Base-by-base conservation (phyloP, 2,797 vertebrate genomes). In the Eremophila alpestris region DNA sequence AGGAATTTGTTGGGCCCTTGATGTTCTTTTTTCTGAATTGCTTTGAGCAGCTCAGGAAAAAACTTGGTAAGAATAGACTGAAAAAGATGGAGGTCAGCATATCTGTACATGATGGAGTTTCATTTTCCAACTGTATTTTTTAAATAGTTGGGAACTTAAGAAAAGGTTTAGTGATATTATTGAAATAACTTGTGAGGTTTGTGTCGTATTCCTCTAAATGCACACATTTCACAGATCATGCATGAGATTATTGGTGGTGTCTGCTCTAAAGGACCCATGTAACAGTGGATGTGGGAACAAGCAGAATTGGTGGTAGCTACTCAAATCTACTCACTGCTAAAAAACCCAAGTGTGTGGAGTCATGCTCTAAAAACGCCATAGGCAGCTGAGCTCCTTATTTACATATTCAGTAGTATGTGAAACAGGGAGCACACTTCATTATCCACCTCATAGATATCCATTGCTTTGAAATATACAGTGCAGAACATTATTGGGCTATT, bases 51-150 rank as follows among this genome's bases (percentile, higher is more conserved):
- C 20, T 67, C 19, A 52, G 20, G 73, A 34, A 27, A 89, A 29
- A 49, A 5, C 5, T 75, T 1, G 0, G 2, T n/a, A 34, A 58
- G 46, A 87, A 34, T 19, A 15, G 23, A 3, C 15, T 58, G 54
- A 41, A 18, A 56, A 67, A 56, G 8, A 5, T 13, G 11, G 38
- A 75, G 7, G 10, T 64, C 32, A 34, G 2, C n/a, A 15, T 52
- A 48, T 20, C 20, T 41, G 13, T 52, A 18, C 27, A 29, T 0
- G 2, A 48, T 0, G 0, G 9, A 11, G 15, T 41, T 84, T 77
- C 38, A 7, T 34, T 90, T 83, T 36, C 7, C 36, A 62, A 11
- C 6, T 46, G 3, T 8, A 26, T 45, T 65, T 95, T 85, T 49
- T 11, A 77, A 75, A 58, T 26, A 4, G 5, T 65, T 24, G 17